Evolutionary conservation across 2,888 invertebrate genomes (phyloP), one percentile per base, ranked within the genome.

Genomic region (Exocentrus adspersus): DNA sequence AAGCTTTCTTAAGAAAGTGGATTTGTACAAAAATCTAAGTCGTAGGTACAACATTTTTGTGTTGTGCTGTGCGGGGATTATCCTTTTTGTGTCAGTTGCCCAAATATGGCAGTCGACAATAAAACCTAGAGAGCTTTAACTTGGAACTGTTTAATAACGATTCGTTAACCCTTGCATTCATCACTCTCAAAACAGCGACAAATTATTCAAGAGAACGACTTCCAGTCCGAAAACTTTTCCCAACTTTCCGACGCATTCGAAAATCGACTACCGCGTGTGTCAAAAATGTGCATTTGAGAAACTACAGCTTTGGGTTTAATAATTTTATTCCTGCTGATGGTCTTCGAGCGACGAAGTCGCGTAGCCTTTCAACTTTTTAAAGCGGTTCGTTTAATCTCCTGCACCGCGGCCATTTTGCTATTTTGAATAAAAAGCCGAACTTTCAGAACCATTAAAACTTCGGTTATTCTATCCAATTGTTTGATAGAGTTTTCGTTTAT

Each of bases 141-240:
- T 32, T 24, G 65, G 74, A 72, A 71, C 71, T 72, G 68, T 75
- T 76, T 75, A 75, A 75, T 76, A 75, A 76, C 74, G 74, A 76
- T 72, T 72, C 72, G 71, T 70, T 74, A 75, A 76, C 72, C 73
- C 70, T 65, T 59, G 69, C 73, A 76, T 75, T 75, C 68, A 75
- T 75, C 75, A 75, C 72, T 72, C 71, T 68, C 57, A 67, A 65
- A 75, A 74, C 74, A 75, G 69, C 73, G 70, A 71, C 76, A 74
- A 75, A 75, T 75, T 75, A 75, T 75, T 75, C 75, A 75, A 53
- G 67, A 67, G 73, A 72, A 73, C 74, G 74, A 75, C 76, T 73
- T 70, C 72, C 67, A 61, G 68, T n/a, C n/a, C 67, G 60, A 68
- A 57, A 72, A 70, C 70, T 69, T 70, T 63, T 67, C 63, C 68